Base-by-base conservation (phyloP, 2,888 invertebrate species). In the Lapara coniferarum region DNA sequence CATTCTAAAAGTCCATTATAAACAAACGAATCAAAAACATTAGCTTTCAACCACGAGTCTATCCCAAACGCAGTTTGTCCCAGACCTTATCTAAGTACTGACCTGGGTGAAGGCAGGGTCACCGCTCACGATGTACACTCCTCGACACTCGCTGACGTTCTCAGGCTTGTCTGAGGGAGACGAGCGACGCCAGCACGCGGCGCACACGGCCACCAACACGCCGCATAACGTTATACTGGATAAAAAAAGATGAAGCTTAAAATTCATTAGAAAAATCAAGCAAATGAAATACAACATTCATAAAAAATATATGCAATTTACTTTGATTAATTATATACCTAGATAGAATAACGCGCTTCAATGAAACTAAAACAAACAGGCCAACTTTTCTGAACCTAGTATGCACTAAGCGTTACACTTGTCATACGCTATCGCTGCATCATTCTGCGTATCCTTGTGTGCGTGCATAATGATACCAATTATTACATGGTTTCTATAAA, bases 181-280 rank as follows among this genome's bases (percentile, higher is more conserved):
- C 5, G 87, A 77, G 83, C 95, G 89, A 85, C 95, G 88, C 96
- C 96, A 97, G 87, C 97, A 97, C 71, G 97, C 95, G 53, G 97
- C 95, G 81, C 97, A 96, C 71, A 97, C 95, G 66, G 96, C 96
- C 78, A 97, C 95, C 80, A 97, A 94, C 77, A 97, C 96, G 46
- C 97, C 96, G 84, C 97, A 96, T 78, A 97, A 89, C 94, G 97
- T 97, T 58, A 96, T 96, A 84, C 97, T 97, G 93, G 3, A 7
- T 69, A 93, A 90, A 80, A 76, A 75, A 66, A 72, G 25, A 25
- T 25, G 25, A 25, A 25, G 25, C 25, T 25, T 49, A 57, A 77
- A 19, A 58, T 25, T 25, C 44, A 55, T 10, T 19, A 55, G n/a
- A 55, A 7, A 19, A 55, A 55, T 10, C 55, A 55, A 10, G 4